Base-by-base conservation (phyloP, 2,888 invertebrate species). In the Drosophila incognita region DNA sequence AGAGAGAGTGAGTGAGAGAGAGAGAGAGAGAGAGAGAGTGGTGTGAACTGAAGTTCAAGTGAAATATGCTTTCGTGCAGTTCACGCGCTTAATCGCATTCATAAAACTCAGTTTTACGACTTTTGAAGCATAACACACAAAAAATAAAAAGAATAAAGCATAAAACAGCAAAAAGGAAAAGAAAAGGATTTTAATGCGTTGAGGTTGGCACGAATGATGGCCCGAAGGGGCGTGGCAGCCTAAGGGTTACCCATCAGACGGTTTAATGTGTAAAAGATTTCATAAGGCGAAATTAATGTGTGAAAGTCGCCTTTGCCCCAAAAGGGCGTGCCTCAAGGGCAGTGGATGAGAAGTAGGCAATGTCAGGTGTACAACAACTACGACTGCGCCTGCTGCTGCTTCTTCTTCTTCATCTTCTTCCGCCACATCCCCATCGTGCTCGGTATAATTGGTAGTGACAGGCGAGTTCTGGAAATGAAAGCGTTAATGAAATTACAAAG, bases 61-160 rank as follows among this genome's bases (percentile, higher is more conserved):
- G 77, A 82, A 86, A 88, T 88, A 88, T 86, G 84, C 76, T 88
- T 77, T 86, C 76, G 75, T 79, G 79, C 89, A 89, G 87, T 84
- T 89, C 82, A 87, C 87, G 82, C 81, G 82, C 84, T 87, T 87
- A 87, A 85, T 85, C 87, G 89, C 85, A 83, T 85, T 87, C 89
- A 89, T 87, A 87, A 89, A 87, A 87, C 89, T 82, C 77, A 78
- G 76, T 79, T 89, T 89, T 84, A 87, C 85, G 89, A 89, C 89
- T 84, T 82, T 88, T 78, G 38, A 76, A 72, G 81, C 79, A 79
- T 68, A 79, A 79, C 75, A 69, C 75, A 75, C 80, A 69, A 15
- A 15, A 24, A 8, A 75, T 79, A 70, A 15, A 15, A 24, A 15
- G 15, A 24, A 46, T 24, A 46, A 46, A 15, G 8, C 24, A 46